Conservation (phyloP, 2,888 invertebrate genomes). For the Campoplex nolae region DNA sequence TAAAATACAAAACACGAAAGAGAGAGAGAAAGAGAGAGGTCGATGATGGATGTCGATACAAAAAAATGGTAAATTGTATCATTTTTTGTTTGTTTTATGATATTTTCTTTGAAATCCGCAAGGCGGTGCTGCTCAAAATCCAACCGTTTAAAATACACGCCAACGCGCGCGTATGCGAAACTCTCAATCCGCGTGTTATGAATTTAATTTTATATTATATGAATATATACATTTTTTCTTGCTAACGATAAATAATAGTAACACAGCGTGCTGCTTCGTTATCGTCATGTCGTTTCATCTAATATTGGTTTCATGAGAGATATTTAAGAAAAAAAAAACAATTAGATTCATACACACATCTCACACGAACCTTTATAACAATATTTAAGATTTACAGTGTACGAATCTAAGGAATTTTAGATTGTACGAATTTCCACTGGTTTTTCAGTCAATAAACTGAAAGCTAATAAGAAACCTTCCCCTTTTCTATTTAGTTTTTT, state of each 20-base stretch:
- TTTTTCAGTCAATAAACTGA: constrained; percentile 66
- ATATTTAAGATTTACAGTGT: constrained; percentile 60
- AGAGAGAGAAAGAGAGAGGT: background rate
- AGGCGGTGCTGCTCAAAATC: constrained; percentile 66
- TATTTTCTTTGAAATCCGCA: constrained; percentile 42
- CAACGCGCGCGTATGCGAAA: background rate
- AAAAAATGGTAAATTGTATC: constrained; percentile 35
- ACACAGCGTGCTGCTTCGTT: constrained; percentile 55
- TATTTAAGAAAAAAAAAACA: background rate
- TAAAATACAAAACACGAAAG: constrained; percentile 23
- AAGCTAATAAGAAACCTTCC: constrained; percentile 41
- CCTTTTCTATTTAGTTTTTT: background rate
- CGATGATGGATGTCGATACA: constrained; percentile 14
- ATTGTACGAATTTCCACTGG: constrained; percentile 61
- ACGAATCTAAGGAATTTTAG: constrained; percentile 57
- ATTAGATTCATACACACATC: constrained; percentile 3
- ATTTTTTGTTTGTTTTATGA: constrained; percentile 10
- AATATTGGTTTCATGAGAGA: constrained; percentile 9
- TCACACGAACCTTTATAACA: constrained; percentile 39
- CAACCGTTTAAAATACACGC: constrained; percentile 17
- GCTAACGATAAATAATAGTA: constrained; percentile 45
- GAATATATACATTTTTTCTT: background rate
- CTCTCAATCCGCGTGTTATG: constrained; percentile 7
- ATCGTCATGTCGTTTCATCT: constrained; percentile 56
- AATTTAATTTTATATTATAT: constrained; percentile 23